Conservation (phyloP, 2,888 invertebrate species). For the Zhengitettix transpicula region DNA sequence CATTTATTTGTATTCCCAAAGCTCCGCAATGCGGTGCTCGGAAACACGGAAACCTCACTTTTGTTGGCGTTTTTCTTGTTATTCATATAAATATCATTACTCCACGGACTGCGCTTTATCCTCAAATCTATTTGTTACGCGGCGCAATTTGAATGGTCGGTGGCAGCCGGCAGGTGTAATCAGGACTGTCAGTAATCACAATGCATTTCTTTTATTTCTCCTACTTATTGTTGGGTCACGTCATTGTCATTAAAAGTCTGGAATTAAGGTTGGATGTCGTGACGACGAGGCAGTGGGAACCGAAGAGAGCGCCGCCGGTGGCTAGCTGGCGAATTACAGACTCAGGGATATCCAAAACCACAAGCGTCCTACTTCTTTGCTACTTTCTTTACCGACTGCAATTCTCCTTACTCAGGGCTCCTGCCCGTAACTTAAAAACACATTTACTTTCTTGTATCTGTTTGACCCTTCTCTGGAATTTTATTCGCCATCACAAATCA, state of each 20-base stretch:
- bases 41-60: too few species aligned
- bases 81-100: too few species aligned
- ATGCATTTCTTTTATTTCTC: background rate
- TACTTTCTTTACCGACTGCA: too few species aligned
- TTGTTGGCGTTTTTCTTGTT: too few species aligned
- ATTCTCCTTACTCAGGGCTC: too few species aligned
- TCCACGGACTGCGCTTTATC: background rate
- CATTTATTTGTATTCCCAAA: too few species aligned
- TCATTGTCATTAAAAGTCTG: background rate
- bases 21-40: too few species aligned
- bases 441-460: too few species aligned
- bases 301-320: background rate
- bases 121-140: background rate
- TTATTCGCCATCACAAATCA: too few species aligned
- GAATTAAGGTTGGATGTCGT: background rate
- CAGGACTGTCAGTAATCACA: background rate
- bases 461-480: too few species aligned
- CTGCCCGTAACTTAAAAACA: too few species aligned
- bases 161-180: background rate
- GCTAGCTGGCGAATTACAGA: background rate
- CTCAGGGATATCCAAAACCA: background rate
- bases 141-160: background rate
- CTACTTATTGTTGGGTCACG: background rate
- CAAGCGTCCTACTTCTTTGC: background rate
- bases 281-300: background rate